phyloP scores from a whole-genome alignment of 2,888 invertebrate species.

The Hemaris fuciformis region DNA sequence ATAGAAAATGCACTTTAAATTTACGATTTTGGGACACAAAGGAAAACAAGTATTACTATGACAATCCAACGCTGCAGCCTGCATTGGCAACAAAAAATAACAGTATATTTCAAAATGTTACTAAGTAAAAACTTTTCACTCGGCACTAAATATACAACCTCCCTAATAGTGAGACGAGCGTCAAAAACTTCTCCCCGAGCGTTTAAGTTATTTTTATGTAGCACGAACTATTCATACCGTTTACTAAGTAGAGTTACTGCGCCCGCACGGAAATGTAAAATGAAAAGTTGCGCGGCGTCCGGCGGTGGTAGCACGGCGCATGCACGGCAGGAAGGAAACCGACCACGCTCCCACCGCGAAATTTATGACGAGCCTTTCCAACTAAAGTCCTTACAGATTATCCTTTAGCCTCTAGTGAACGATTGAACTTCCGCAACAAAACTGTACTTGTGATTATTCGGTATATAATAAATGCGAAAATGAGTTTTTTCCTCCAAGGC shows the following conservation, averaged over 20 bases:
- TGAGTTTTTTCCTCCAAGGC: too few relatives aligned
- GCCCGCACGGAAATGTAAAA: slow-evolving; percentile 14
- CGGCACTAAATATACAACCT: background rate
- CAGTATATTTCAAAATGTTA: background rate
- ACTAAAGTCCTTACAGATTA: slow-evolving; percentile 37
- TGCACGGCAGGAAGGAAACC: slow-evolving; percentile 57
- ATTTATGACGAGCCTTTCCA: slow-evolving; percentile 60
- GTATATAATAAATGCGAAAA: too few relatives aligned
- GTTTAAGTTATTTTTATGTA: background rate
- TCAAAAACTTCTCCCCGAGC: background rate
- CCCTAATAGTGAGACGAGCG: background rate
- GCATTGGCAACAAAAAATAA: background rate
- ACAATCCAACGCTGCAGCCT: background rate
- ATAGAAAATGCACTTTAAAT: too few relatives aligned
- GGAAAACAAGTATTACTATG: background rate
- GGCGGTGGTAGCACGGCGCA: slow-evolving; percentile 32
- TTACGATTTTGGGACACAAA: too few relatives aligned
- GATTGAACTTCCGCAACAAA: background rate
- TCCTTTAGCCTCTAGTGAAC: slow-evolving; percentile 17
- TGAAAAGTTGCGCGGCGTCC: slow-evolving; percentile 14
- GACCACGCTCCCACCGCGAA: slow-evolving; percentile 49
- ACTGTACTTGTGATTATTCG: background rate
- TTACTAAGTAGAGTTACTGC: slow-evolving; percentile 12
- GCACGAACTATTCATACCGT: slow-evolving; percentile 9
- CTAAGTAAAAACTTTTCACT: background rate